These are phyloP conservation scores for Rhorus exstirpatorius DNA, from an alignment of 2,888 invertebrate species.

Conservation along the genomic window DNA sequence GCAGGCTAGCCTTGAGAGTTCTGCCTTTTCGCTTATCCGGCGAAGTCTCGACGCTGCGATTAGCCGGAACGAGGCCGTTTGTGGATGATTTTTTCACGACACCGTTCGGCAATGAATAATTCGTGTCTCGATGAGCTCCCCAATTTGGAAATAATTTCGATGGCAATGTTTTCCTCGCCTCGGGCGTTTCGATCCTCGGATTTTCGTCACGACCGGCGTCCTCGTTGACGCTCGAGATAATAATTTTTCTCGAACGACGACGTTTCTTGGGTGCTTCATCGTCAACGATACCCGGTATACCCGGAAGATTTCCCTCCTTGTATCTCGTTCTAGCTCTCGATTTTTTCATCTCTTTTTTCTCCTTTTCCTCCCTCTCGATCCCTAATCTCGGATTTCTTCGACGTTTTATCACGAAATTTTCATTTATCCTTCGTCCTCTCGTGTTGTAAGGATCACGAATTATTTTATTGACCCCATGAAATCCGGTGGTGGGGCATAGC, in stretches of 20 bases:
- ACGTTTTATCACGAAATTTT: slow-evolving; percentile 3
- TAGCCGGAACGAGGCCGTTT: neutral
- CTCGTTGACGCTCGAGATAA: neutral
- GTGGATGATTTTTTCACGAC: neutral
- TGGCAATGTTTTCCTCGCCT: neutral
- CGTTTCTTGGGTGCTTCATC: slow-evolving; percentile 4
- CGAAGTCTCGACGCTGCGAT: neutral
- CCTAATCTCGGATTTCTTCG: neutral
- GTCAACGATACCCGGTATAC: slow-evolving; percentile 51
- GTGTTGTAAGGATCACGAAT: slow-evolving; percentile 17
- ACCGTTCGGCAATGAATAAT: neutral
- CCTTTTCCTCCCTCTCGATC: neutral
- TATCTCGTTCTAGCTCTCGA: slow-evolving; percentile 18
- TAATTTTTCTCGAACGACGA: slow-evolving; percentile 12
- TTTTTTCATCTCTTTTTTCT: neutral
- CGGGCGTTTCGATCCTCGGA: no score
- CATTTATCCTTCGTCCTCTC: neutral
- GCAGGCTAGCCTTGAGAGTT: neutral
- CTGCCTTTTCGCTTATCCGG: neutral
- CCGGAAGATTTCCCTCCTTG: slow-evolving; percentile 44
- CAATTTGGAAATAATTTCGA: slow-evolving; percentile 15
- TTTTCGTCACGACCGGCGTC: no score
- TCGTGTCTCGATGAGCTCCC: no score
- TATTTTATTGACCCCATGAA: neutral
- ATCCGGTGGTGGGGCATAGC: neutral